phyloP scores from a whole-genome alignment of 2,113 vertebrate genomes.

The Jaculus jaculus region DNA sequence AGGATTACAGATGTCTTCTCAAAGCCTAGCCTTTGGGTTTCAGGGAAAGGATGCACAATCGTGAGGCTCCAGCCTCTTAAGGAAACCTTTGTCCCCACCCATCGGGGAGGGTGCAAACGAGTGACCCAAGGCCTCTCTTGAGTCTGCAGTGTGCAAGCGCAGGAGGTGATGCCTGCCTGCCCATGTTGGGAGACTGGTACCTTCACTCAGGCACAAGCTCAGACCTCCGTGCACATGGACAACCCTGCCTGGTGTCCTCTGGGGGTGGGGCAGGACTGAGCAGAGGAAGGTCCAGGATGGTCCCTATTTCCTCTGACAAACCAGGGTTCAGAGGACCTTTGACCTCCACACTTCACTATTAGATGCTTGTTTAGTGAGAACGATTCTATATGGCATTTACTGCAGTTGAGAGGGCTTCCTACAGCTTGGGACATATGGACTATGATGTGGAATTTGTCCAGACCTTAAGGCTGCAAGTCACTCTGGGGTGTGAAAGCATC shows the following conservation, averaged over 20 bases:
- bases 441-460: neutral
- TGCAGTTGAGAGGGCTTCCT: neutral
- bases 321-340: neutral
- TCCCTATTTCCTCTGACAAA: neutral
- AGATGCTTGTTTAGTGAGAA: neutral
- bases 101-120: neutral
- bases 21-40: neutral
- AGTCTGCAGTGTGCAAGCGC: neutral
- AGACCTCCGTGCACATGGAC: neutral
- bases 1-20: neutral
- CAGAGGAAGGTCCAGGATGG: neutral
- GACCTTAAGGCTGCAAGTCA: neutral
- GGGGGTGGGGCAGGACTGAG: neutral
- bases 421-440: neutral
- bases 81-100: neutral
- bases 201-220: neutral
- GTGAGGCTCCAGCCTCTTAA: neutral
- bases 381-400: neutral
- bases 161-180: neutral
- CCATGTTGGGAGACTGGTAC: neutral
- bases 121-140: neutral
- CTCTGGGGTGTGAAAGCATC: neutral
- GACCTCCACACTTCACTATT: neutral
- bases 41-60: neutral
- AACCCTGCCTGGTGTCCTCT: accelerated